phyloP scores from a whole-genome alignment of 2,113 vertebrate species.

The Psittacara wagleri region DNA sequence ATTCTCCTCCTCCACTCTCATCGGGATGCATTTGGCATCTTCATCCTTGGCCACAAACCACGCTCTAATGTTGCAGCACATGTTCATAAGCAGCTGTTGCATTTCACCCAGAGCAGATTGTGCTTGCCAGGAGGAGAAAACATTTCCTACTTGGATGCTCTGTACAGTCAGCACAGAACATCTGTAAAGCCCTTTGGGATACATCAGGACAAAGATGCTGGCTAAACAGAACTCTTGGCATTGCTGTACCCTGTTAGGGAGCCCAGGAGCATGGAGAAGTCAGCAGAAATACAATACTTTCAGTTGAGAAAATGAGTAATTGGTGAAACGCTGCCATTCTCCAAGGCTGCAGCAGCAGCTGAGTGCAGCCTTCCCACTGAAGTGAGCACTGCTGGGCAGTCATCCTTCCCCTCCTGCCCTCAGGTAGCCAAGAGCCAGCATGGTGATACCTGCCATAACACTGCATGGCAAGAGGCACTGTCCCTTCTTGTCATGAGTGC shows the following conservation, averaged over 20 bases:
- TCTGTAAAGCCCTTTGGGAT: background rate
- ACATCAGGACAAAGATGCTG: background rate
- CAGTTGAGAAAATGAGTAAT: background rate
- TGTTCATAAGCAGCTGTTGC: slow-evolving; percentile 35
- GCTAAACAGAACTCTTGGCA: background rate
- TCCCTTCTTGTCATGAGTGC: background rate
- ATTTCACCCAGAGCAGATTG: background rate
- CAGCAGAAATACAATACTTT: background rate
- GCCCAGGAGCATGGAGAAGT: background rate
- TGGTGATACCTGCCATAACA: background rate
- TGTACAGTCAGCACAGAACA: background rate
- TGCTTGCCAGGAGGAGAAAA: background rate
- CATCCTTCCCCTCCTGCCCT: background rate
- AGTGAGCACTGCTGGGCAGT: background rate
- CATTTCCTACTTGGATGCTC: slow-evolving; percentile 26
- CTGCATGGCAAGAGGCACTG: background rate
- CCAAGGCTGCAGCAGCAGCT: slow-evolving; percentile 1
- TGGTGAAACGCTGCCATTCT: background rate
- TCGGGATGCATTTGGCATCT: background rate
- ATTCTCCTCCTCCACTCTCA: background rate
- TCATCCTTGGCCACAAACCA: background rate
- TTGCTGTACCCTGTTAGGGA: background rate
- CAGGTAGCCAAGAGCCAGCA: background rate
- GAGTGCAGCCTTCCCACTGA: background rate
- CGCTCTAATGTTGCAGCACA: background rate